Evolutionary conservation across 2,888 invertebrate species (phyloP).

Genomic region (Prosopocoilus inquinatus): DNA sequence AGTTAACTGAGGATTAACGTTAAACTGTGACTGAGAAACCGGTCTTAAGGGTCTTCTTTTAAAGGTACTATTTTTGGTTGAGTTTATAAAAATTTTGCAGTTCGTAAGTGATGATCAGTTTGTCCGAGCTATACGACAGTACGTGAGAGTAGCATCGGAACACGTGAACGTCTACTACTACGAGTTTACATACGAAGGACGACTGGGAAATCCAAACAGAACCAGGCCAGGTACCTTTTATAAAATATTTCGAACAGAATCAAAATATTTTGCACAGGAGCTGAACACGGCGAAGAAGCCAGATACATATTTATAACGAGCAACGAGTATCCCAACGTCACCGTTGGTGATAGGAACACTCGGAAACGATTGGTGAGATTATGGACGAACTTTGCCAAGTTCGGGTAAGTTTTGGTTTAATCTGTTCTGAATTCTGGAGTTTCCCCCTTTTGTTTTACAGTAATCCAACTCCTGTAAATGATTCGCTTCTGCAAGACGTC

Average conservation of each 20-base stretch:
- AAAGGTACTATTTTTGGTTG: no score
- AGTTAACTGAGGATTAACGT: no score
- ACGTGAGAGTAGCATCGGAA: conserved; percentile 19
- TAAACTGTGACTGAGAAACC: no score
- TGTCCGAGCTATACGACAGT: conserved; percentile 26
- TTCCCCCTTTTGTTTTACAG: no score
- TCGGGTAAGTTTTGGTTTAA: background rate
- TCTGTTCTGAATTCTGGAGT: no score
- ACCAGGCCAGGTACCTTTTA: no score
- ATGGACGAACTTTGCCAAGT: conserved; percentile 11
- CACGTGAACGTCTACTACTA: conserved; percentile 25
- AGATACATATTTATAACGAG: conserved; percentile 3
- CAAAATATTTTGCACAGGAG: background rate
- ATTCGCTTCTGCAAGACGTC: conserved; percentile 7
- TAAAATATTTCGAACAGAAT: no score
- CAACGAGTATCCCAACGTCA: background rate
- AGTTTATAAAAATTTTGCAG: conserved; percentile 19
- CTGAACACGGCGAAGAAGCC: conserved; percentile 7
- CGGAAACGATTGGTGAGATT: conserved; percentile 1
- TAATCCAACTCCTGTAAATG: conserved; percentile 4
- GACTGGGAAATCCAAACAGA: conserved; percentile 27
- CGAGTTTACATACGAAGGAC: conserved; percentile 27
- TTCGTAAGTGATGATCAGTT: conserved; percentile 27
- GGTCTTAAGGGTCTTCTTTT: no score
- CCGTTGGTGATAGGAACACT: background rate